Evolutionary conservation across 1,140 invertebrate species (phyloP), one percentile per base, ranked within the genome.

Genomic region (Augochlora pura): DNA sequence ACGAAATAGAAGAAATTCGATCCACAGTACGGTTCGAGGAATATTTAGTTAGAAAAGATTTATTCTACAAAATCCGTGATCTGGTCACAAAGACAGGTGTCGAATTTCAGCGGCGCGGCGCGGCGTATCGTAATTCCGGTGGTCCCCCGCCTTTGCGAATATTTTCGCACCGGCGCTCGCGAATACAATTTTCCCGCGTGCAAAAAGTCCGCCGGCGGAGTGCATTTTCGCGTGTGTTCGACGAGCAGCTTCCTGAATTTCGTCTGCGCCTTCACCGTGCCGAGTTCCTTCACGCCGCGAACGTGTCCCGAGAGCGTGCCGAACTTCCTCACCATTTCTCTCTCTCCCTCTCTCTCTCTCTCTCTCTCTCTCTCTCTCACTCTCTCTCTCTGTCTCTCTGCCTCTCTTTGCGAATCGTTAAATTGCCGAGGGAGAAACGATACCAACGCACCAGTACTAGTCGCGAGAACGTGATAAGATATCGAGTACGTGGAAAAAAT

Each of bases 391-490:
- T 7, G 3, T 10, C 39, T 42, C 39, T 42, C 39, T 0, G 3
- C 0, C 27, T 49, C 32, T 10, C 12, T 49, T 6, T 49, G 32
- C 54, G 46, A 52, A 16, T 62, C 73, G 38, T 0, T 4, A 79
- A 27, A 72, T 81, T 68, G 54, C 27, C 66, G 38, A 25, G 27
- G 14, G 38, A 49, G 42, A 59, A 72, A 81, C 38, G 49, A 27
- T 0, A 46, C 23, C 38, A 32, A 27, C 0, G 32, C 23, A n/a
- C 1, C 1, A 14, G 32, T 67, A 46, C 12, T n/a, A 38, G 16
- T 27, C 39, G n/a, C 49, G 21, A n/a, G 21, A 27, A 63, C 32
- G 42, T 62, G 81, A 83, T 83, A 46, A 83, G 62, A 71, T 80
- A 65, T 27, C 46, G 25, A 23, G 27, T 16, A 60, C 65, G 39